phyloP scores from a whole-genome alignment of 2,888 invertebrate species.

The Smittia sp. region DNA sequence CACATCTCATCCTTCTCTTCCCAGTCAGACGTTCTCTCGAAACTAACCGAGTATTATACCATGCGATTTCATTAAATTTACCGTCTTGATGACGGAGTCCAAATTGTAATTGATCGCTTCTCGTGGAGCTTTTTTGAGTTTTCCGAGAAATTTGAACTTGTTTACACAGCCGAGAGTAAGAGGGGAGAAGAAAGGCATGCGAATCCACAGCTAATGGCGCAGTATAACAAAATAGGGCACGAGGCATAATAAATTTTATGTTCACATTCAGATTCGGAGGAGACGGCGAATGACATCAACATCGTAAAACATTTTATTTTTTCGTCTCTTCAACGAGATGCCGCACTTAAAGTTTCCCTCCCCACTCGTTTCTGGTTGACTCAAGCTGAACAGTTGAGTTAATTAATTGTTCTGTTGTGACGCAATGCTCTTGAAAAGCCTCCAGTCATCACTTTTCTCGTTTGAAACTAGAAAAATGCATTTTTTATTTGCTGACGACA shows the following conservation, averaged over 20 bases:
- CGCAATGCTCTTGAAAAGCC: background rate
- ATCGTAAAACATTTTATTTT: slow-evolving; percentile 34
- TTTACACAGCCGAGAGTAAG: background rate
- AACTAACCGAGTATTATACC: no score
- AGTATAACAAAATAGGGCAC: slow-evolving; percentile 31
- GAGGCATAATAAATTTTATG: slow-evolving; percentile 35
- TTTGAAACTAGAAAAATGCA: no score
- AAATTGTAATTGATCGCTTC: background rate
- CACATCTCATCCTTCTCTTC: background rate
- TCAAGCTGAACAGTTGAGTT: background rate
- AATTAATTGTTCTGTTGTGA: background rate
- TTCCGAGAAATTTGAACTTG: slow-evolving; percentile 1
- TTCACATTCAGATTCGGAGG: slow-evolving; percentile 17
- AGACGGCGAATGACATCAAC: slow-evolving; percentile 19
- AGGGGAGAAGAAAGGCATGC: background rate
- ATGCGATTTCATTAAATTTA: slow-evolving; percentile 1
- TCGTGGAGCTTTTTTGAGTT: background rate
- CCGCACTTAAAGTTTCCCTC: background rate
- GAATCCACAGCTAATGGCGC: background rate
- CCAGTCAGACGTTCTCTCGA: background rate
- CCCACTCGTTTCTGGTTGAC: background rate
- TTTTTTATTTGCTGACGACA: background rate
- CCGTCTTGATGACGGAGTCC: slow-evolving; percentile 5
- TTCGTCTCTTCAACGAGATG: background rate
- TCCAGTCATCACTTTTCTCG: background rate